Base-by-base conservation (phyloP, 2,113 vertebrate species). In the Pelecanus crispus region DNA sequence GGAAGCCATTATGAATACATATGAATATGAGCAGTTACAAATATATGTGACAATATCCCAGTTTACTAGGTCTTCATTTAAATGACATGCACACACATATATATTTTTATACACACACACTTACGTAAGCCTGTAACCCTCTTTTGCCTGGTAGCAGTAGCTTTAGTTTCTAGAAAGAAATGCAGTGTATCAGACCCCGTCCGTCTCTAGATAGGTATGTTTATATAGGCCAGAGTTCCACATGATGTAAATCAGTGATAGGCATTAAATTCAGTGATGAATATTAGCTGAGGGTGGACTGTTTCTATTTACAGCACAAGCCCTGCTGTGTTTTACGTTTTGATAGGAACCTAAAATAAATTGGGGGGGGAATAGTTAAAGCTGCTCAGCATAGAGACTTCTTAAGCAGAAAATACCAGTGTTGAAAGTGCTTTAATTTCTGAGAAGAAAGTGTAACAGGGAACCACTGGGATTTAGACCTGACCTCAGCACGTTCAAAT, bases 281-380 rank as follows among this genome's bases (percentile, higher is more conserved):
- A 94, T 91, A 62, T 38, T 75, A 87, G 91, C 73, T 81, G 89
- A 87, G 45, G 59, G 81, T 50, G 38, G 62, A 58, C 88, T 70
- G 89, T 26, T 92, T 85, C 95, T 95, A 86, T 95, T 94, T 95
- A 87, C 42, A 92, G 84, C 66, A 94, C 87, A 95, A 94, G 81
- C 79, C 58, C 58, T 73, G 74, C 91, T 95, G 74, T 94, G 73
- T 87, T 93, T 70, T 63, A 16, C 94, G 81, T 94, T 97, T 95
- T 92, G 81, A 73, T 94, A 92, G 94, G 73, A 92, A 66, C 81
- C 38, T 86, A 62, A 94, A 96, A 96, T 87, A 95, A 95, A 85
- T 94, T 61, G 22, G n/a, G 6, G 6, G 22, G 4, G 10, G 38
- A 68, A 77, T 36, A 36, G 66, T 85, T 91, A 53, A 70, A 85